A percentile compares a stretch with the other conserved stretches of the same genome.
These are phyloP conservation scores for Hyposoter didymator DNA, from an alignment of 2,888 invertebrate species.

Conservation along the genomic window DNA sequence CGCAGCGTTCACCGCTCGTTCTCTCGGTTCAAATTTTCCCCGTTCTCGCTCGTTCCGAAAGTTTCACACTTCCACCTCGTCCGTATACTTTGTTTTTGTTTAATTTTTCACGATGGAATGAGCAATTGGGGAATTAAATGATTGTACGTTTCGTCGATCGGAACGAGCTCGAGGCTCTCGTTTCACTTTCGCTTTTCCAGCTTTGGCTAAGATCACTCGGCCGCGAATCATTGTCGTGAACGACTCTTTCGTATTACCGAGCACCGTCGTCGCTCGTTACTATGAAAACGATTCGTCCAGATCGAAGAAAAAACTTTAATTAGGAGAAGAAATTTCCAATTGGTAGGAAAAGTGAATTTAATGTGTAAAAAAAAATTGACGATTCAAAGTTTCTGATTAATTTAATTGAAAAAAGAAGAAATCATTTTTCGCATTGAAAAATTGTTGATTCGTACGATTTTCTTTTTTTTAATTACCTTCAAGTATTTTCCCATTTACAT, in stretches of 20 bases:
- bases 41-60: constrained; percentile 54
- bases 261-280: not conserved
- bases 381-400: no score
- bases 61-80: constrained; percentile 14
- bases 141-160: not conserved
- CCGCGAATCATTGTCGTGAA: constrained; percentile 2
- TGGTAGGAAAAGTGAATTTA: not conserved
- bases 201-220: constrained; percentile 27
- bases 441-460: not conserved
- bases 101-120: constrained; percentile 70
- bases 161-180: constrained; percentile 25
- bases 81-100: constrained; percentile 43
- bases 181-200: constrained; percentile 62
- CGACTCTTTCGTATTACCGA: not conserved
- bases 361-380: no score
- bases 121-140: constrained; percentile 61
- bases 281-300: not conserved
- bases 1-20: not conserved
- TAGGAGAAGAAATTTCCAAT: not conserved
- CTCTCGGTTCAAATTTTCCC: constrained; percentile 16
- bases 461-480: not conserved
- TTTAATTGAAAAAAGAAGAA: not conserved
- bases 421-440: not conserved
- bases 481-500: not conserved
- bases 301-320: not conserved